A percentile compares a stretch with the other conserved stretches of the same genome.
Evolutionary conservation across 2,113 vertebrate species (phyloP).

Genomic region (Falco punctatus): DNA sequence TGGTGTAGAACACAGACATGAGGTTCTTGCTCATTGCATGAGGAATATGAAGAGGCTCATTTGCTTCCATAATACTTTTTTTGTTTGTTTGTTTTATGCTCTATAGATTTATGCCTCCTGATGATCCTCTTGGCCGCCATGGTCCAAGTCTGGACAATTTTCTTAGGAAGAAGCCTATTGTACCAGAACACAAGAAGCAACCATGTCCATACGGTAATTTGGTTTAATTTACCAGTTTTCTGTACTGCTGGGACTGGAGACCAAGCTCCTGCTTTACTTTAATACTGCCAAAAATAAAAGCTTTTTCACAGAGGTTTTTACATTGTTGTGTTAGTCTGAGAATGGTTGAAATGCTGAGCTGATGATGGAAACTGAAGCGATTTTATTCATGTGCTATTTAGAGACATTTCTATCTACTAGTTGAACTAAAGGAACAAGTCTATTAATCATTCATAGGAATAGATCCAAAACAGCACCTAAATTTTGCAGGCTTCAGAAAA

Average conservation of each 20-base stretch:
- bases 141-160: conserved; percentile 97
- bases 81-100: neutral
- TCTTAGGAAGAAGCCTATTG: conserved; percentile 91
- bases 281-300: neutral
- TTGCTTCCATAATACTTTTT: neutral
- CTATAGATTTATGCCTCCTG: conserved; percentile 94
- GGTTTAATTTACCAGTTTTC: neutral
- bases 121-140: conserved; percentile 95
- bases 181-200: conserved; percentile 97
- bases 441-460: neutral
- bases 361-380: neutral
- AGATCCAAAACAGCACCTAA: neutral
- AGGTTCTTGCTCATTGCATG: neutral
- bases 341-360: neutral
- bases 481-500: neutral
- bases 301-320: neutral
- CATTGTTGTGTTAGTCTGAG: neutral
- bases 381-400: neutral
- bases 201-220: conserved; percentile 94
- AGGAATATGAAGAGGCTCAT: neutral
- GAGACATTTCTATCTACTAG: neutral
- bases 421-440: neutral
- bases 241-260: neutral
- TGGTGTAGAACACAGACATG: neutral
- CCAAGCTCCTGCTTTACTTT: neutral